Conservation (phyloP, 1,140 invertebrate genomes). For the Hormaphis cornu region DNA sequence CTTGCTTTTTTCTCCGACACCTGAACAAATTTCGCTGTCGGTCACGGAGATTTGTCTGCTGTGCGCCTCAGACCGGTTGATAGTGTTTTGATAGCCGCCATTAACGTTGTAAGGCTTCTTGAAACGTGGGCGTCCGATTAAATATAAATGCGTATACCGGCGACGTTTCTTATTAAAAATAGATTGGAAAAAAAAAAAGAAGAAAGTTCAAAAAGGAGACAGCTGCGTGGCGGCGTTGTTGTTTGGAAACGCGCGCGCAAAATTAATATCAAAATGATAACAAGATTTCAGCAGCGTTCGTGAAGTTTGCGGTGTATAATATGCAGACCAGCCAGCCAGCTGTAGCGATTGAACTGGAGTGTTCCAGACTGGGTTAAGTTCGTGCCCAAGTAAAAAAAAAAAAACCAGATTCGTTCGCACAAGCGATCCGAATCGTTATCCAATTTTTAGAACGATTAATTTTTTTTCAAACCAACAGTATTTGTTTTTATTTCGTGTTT, state of each 20-base stretch:
- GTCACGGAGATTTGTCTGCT: neutral
- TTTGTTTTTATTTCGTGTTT: too few species aligned
- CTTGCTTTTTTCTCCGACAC: neutral
- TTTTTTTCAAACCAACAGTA: too few species aligned
- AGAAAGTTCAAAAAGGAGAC: neutral
- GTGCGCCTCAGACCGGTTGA: neutral
- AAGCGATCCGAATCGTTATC: too few species aligned
- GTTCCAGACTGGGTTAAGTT: too few species aligned
- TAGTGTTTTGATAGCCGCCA: constrained; percentile 26
- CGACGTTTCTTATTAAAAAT: constrained; percentile 13
- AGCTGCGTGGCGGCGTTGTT: neutral
- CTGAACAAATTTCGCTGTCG: constrained; percentile 8
- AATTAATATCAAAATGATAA: constrained; percentile 14
- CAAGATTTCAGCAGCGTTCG: neutral
- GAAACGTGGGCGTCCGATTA: too few species aligned
- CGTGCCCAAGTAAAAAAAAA: too few species aligned
- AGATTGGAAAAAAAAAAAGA: neutral
- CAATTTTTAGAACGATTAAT: too few species aligned
- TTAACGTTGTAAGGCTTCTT: neutral
- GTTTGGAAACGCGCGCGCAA: neutral
- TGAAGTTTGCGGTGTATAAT: too few species aligned
- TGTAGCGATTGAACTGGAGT: too few species aligned
- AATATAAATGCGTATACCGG: neutral
- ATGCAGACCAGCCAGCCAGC: too few species aligned
- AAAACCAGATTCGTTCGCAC: too few species aligned